Evolutionary conservation across 2,113 vertebrate genomes (phyloP).

Genomic region (Pelvicachromis taeniatus): DNA sequence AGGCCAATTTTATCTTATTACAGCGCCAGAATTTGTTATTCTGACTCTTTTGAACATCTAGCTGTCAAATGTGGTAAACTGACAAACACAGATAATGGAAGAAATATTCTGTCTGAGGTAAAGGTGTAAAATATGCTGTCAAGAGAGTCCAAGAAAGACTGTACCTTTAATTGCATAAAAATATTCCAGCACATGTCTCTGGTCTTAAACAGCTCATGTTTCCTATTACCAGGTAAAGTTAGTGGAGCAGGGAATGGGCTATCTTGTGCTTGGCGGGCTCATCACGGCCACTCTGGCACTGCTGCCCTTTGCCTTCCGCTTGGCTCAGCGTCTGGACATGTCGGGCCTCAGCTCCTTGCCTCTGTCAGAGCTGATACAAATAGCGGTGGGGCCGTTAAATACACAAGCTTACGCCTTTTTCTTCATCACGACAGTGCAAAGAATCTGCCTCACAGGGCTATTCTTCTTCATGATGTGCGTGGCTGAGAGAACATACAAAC

Average conservation of each 20-base stretch:
- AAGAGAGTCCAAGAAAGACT: background rate
- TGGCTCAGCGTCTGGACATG: conserved; percentile 78
- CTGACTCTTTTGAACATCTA: background rate
- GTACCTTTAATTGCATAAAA: background rate
- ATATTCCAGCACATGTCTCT: background rate
- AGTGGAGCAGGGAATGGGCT: conserved; percentile 89
- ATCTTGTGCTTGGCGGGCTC: conserved; percentile 85
- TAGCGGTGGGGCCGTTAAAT: conserved; percentile 75
- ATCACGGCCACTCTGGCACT: conserved; percentile 82
- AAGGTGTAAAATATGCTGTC: background rate
- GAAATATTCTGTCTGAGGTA: background rate
- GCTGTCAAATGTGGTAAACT: background rate
- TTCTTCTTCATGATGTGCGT: conserved; percentile 99
- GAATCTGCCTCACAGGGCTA: conserved; percentile 87
- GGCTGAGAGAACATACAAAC: conserved; percentile 95
- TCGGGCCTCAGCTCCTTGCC: conserved; percentile 76
- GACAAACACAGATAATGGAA: background rate
- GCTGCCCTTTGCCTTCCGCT: conserved; percentile 85
- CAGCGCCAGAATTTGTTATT: background rate
- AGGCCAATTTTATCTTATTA: background rate
- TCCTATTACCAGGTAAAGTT: conserved; percentile 81
- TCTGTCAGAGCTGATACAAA: conserved; percentile 69
- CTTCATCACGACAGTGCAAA: conserved; percentile 84
- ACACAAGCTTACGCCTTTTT: conserved; percentile 68
- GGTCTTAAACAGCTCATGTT: background rate